Conservation (phyloP, 2,797 vertebrate species). For the Anniella stebbinsi region DNA sequence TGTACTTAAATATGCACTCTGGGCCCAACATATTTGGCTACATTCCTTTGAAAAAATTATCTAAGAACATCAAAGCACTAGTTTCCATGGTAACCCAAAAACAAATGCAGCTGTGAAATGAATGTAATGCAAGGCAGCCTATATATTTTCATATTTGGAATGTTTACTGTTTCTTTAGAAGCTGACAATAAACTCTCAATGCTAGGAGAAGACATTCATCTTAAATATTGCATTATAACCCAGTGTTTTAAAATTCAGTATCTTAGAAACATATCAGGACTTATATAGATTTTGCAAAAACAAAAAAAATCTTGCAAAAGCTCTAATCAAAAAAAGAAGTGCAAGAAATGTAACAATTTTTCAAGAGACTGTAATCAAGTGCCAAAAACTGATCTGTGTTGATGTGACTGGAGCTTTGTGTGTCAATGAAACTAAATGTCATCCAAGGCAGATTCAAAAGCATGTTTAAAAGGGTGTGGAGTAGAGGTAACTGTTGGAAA, state of each 20-base stretch:
- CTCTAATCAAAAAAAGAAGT: neutral
- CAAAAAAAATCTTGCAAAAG: neutral
- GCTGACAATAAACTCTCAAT: constrained; percentile 22
- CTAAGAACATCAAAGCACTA: neutral
- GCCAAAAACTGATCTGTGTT: neutral
- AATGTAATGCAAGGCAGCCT: constrained; percentile 15
- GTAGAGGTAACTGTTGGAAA: neutral
- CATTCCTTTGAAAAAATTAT: neutral
- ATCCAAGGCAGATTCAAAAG: neutral
- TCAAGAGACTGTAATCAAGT: constrained; percentile 3
- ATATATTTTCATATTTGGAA: constrained; percentile 30
- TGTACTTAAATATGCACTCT: neutral
- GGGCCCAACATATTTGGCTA: neutral
- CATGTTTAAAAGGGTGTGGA: neutral
- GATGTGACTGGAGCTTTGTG: neutral
- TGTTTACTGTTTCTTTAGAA: constrained; percentile 34
- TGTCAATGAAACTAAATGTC: neutral
- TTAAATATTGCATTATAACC: constrained; percentile 9
- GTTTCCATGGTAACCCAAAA: constrained; percentile 41
- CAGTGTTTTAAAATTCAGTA: neutral
- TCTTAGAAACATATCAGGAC: neutral
- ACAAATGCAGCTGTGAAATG: constrained; percentile 15
- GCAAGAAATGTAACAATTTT: constrained; percentile 6
- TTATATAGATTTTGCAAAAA: neutral
- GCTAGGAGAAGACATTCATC: constrained; percentile 19